phyloP scores from a whole-genome alignment of 2,797 vertebrate genomes.

The Petrocephalus sullivani region DNA sequence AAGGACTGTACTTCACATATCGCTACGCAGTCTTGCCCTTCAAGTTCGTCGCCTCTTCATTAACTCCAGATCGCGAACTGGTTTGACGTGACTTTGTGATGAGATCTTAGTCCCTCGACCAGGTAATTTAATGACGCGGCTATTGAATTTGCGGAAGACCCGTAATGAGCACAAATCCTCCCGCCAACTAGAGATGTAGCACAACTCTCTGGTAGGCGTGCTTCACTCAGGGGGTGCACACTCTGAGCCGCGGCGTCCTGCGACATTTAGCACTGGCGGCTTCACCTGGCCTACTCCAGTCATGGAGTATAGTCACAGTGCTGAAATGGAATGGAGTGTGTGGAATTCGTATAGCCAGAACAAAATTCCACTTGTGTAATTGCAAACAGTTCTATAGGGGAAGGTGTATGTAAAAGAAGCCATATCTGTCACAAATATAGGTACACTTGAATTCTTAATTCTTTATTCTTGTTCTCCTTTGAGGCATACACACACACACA shows the following conservation, averaged over 20 bases:
- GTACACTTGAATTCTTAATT: neutral
- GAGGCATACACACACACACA: neutral
- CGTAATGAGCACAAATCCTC: neutral
- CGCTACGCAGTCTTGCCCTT: neutral
- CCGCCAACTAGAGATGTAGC: neutral
- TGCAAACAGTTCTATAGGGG: neutral
- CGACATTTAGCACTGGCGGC: neutral
- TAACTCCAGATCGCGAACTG: neutral
- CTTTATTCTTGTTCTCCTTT: neutral
- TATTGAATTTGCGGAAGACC: conserved; percentile 19
- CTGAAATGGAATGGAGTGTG: neutral
- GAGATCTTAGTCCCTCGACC: conserved; percentile 12
- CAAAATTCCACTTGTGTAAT: neutral
- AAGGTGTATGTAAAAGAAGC: neutral
- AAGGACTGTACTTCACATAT: neutral
- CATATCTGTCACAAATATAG: neutral
- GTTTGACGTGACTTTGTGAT: conserved; percentile 12
- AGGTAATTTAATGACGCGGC: conserved; percentile 21
- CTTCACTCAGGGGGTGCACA: neutral
- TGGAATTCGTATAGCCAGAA: neutral
- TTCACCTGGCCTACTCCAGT: neutral
- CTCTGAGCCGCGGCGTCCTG: neutral
- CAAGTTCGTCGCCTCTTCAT: conserved; percentile 3
- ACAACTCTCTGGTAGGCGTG: neutral
- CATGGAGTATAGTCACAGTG: neutral